Evolutionary conservation across 2,888 invertebrate species (phyloP).

Genomic region (Pelosia muscerda): DNA sequence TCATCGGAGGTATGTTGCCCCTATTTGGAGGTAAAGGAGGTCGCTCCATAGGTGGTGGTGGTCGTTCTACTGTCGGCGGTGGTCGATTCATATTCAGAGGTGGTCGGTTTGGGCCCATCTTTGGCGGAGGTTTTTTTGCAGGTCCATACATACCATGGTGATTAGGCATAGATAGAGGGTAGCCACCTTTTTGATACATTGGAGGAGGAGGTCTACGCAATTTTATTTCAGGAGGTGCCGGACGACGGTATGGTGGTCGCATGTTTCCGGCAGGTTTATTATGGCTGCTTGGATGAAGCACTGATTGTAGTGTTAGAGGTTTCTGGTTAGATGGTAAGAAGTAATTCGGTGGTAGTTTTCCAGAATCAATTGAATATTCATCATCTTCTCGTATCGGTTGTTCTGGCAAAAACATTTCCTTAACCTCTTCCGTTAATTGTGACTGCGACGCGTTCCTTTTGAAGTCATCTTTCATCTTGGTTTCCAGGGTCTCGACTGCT

Average conservation of each 20-base stretch:
- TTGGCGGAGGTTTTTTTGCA: conserved; percentile 64
- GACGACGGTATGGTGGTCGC: conserved; percentile 76
- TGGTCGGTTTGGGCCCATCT: conserved; percentile 51
- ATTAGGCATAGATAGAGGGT: conserved; percentile 74
- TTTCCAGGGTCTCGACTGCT: conserved; percentile 78
- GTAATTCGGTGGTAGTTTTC: conserved; percentile 67
- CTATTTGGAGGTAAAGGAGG: conserved; percentile 17
- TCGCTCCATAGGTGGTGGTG: conserved; percentile 17
- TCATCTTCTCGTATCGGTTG: conserved; percentile 74
- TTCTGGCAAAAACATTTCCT: conserved; percentile 70
- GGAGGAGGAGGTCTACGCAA: conserved; percentile 73
- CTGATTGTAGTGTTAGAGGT: conserved; percentile 80
- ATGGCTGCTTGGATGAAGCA: conserved; percentile 72
- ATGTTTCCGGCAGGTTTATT: conserved; percentile 64
- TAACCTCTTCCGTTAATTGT: conserved; percentile 74
- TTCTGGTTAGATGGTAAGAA: conserved; percentile 75
- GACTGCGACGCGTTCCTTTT: conserved; percentile 68
- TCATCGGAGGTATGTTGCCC: conserved; percentile 14
- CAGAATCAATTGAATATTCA: conserved; percentile 72
- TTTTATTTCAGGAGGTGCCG: conserved; percentile 81
- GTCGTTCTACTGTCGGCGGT: conserved; percentile 33
- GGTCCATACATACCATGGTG: conserved; percentile 61
- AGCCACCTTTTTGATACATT: conserved; percentile 66
- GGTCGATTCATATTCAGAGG: conserved; percentile 63
- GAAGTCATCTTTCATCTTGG: conserved; percentile 69